Percentiles rank a stretch among this genome's conserved stretches.
Conservation (phyloP, 2,113 vertebrate genomes). For the Eudorcas thomsonii region DNA sequence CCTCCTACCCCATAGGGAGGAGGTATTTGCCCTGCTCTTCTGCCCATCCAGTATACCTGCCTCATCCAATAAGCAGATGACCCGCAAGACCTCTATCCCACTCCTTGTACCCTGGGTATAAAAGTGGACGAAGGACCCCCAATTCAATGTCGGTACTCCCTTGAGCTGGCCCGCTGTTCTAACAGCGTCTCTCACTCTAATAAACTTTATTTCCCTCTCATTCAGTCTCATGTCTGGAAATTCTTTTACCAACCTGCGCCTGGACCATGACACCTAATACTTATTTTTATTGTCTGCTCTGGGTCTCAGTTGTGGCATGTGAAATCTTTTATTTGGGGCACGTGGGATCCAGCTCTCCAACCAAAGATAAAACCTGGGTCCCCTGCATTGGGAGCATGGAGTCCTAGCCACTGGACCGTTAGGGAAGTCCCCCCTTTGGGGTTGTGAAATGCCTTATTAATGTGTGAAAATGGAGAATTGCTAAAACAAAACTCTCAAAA, state of each 20-base stretch:
- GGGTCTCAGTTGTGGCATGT: not conserved
- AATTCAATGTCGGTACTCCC: not conserved
- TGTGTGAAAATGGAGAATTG: not conserved
- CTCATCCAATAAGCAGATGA: not conserved
- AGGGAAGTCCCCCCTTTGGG: not conserved
- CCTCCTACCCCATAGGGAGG: not conserved
- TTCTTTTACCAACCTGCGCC: not conserved
- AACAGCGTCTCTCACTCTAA: not conserved
- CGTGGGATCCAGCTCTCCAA: not conserved
- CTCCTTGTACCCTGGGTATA: not conserved
- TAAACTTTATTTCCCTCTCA: not conserved
- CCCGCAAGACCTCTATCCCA: rapidly evolving
- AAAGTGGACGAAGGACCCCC: not conserved
- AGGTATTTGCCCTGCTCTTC: not conserved
- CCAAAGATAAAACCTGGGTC: not conserved
- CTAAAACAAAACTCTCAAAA: not conserved
- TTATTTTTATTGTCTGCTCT: not conserved
- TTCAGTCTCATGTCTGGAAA: not conserved
- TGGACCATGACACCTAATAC: not conserved
- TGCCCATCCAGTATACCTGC: not conserved
- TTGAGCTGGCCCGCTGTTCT: not conserved
- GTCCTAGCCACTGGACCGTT: rapidly evolving
- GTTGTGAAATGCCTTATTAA: not conserved
- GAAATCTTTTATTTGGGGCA: not conserved
- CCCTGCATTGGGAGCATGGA: not conserved